Base-by-base conservation (phyloP, 1,140 invertebrate genomes). In the Euwallacea fornicatus region DNA sequence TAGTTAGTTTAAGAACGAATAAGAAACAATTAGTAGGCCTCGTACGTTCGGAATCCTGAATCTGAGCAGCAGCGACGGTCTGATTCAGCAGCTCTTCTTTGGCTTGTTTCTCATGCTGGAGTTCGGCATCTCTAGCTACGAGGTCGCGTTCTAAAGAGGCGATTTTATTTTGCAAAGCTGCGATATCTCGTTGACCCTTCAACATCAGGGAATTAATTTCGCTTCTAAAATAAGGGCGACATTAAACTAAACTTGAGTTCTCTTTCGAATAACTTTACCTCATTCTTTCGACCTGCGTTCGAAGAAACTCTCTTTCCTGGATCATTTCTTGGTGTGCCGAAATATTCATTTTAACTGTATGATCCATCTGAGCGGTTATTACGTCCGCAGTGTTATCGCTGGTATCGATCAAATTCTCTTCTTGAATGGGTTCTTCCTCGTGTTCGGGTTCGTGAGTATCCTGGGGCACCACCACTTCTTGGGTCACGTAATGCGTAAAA, bases 401-500 rank as follows among this genome's bases (percentile, higher is more conserved):
- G 1, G 88, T 91, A 78, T 91, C 90, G 59, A 93, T 90, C 21
- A 92, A 85, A 58, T 87, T 87, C 55, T 77, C 81, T 64, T 89
- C 90, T 0, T 89, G 85, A 8, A 82, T 78, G 13, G 84, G 79
- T 73, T 92, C 83, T 9, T 85, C 89, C 77, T 87, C 85, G 6
- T 84, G 85, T 73, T 92, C 83, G 9, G 85, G 89, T 78, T 87
- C 86, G 4, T 33, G 21, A 33, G 21, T 33, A 33, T 33, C 21
- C n/a, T 85, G 85, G 6, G 93, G 93, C 47, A 98, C 88, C 55
- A 95, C 89, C 7, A 97, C 96, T 55, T 97, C 94, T 8, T 96
- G 97, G 21, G 96, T 95, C 21, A 96, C 90, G 79, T 99, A 98
- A 46, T 91, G 92, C 62, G 91, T 88, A 77, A 99, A 88, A 79